Evolutionary conservation across 2,888 invertebrate genomes (phyloP).

Genomic region (Volucella inflata): DNA sequence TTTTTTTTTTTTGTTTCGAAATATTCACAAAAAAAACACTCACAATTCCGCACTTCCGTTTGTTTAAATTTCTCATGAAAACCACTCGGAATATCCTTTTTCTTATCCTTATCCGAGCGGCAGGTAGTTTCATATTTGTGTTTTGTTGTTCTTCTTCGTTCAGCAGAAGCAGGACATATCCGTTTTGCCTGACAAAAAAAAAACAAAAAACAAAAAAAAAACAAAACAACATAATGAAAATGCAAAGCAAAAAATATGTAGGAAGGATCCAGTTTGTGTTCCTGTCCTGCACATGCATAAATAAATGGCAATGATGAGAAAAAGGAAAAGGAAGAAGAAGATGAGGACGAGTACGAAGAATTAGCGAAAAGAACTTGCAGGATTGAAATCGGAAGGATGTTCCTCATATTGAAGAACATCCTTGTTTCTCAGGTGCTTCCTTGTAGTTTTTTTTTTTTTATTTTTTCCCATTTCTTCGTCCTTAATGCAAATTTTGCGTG

Average conservation of each 20-base stretch:
- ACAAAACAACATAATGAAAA: conserved; percentile 31
- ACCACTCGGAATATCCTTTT: conserved; percentile 63
- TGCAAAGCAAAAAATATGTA: conserved; percentile 36
- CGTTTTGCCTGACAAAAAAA: conserved; percentile 63
- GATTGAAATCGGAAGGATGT: conserved; percentile 70
- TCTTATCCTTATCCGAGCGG: conserved; percentile 35
- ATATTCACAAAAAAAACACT: conserved; percentile 32
- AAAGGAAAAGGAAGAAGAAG: conserved; percentile 32
- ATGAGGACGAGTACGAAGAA: neutral
- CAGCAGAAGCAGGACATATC: conserved; percentile 66
- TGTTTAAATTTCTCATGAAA: conserved; percentile 72
- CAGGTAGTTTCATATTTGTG: conserved; percentile 72
- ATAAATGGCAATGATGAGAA: conserved; percentile 9
- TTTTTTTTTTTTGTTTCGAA: conserved; percentile 2
- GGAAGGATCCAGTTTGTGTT: conserved; percentile 58
- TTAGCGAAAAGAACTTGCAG: neutral
- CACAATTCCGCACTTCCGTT: conserved; percentile 75
- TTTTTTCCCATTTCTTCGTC: conserved; percentile 35
- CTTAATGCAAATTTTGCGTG: conserved; percentile 67
- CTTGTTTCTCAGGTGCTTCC: conserved; percentile 55
- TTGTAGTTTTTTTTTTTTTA: conserved; percentile 40
- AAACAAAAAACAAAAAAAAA: conserved; percentile 45
- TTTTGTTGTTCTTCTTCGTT: conserved; percentile 57
- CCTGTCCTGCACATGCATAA: conserved; percentile 48
- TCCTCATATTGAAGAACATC: conserved; percentile 60